Percentiles rank a stretch among this genome's conserved stretches.
phyloP scores from a whole-genome alignment of 2,888 invertebrate genomes.

The Deilephila porcellus region DNA sequence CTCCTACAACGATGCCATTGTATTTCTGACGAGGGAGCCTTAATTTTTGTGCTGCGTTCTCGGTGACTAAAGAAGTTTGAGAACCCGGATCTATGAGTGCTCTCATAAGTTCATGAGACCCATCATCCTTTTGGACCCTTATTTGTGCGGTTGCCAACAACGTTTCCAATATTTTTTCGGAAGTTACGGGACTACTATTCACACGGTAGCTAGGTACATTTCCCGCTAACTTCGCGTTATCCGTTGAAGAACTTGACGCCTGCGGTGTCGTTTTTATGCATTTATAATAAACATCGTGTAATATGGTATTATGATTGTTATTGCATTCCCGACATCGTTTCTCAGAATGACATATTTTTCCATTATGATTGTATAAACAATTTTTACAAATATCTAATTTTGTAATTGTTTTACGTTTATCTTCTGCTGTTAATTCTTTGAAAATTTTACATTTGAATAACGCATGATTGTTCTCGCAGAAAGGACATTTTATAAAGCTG shows the following conservation, averaged over 20 bases:
- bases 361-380: slow-evolving; percentile 31
- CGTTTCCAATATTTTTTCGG: not conserved
- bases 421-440: slow-evolving; percentile 1
- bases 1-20: too few relatives aligned
- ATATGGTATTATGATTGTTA: slow-evolving; percentile 28
- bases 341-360: slow-evolving; percentile 27
- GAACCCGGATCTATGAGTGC: slow-evolving; percentile 21
- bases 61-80: slow-evolving; percentile 21
- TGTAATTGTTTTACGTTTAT: slow-evolving; percentile 24
- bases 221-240: not conserved
- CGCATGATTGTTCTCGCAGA: slow-evolving; percentile 23
- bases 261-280: not conserved
- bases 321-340: slow-evolving; percentile 30
- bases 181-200: not conserved
- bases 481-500: not conserved
- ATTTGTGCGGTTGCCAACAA: not conserved
- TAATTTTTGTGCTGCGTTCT: slow-evolving; percentile 15
- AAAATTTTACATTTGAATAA: slow-evolving; percentile 28
- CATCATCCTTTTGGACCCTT: too few relatives aligned
- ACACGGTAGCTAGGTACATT: not conserved
- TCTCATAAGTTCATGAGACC: too few relatives aligned
- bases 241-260: not conserved
- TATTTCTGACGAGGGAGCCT: not conserved
- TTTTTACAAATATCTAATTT: slow-evolving; percentile 31
- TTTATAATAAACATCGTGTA: slow-evolving; percentile 30